Evolutionary conservation across 2,113 vertebrate genomes (phyloP).

Genomic region (Muntiacus muntjak): DNA sequence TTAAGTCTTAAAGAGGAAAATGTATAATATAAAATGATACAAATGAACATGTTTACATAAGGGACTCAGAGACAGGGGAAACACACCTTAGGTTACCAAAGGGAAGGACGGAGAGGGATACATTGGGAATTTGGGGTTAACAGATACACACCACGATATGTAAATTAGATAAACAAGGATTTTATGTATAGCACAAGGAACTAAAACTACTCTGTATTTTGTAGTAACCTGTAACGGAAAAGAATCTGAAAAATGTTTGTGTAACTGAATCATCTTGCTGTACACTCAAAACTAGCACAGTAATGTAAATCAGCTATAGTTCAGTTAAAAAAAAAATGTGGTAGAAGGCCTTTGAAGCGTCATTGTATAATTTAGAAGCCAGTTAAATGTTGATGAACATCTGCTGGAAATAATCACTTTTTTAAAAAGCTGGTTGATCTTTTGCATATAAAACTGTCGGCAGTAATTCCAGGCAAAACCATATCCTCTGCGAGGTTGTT

Average conservation of each 20-base stretch:
- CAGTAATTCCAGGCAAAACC: neutral
- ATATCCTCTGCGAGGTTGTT: neutral
- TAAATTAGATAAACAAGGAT: neutral
- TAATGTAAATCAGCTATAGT: neutral
- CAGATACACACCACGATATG: neutral
- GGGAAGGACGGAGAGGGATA: neutral
- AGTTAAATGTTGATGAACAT: neutral
- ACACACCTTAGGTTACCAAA: neutral
- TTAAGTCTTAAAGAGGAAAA: neutral
- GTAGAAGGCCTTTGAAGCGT: neutral
- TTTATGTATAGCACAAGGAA: neutral
- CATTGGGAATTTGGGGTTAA: neutral
- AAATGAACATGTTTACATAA: neutral
- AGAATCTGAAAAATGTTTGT: neutral
- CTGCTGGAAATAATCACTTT: neutral
- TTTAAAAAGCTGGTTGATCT: neutral
- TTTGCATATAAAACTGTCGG: neutral
- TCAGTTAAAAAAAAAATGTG: neutral
- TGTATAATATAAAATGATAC: neutral
- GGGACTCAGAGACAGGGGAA: neutral
- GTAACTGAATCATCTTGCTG: neutral
- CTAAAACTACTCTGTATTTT: neutral
- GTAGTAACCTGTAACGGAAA: neutral
- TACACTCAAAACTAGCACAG: neutral
- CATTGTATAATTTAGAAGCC: constrained; percentile 5